Base-by-base conservation (phyloP, 2,113 vertebrate species). In the Gasterosteus aculeatus region DNA sequence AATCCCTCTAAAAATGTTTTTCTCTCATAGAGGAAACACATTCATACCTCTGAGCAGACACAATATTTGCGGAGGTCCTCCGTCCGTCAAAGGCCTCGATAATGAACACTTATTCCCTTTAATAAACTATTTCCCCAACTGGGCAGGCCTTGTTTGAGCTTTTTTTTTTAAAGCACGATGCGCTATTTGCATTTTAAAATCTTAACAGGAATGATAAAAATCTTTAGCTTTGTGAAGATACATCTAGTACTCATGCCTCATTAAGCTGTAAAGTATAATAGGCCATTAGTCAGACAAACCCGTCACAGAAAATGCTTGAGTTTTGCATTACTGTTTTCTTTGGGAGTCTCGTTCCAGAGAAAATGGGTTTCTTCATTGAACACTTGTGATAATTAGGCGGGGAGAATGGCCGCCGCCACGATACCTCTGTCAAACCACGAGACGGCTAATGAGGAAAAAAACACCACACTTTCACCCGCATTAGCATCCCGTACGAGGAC, bases 361-460 rank as follows among this genome's bases (percentile, higher is more conserved):
- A 77, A 90, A 72, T 51, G 47, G 12, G n/a, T 69, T 78, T 73
- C 69, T 79, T 79, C 81, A 75, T 41, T 69, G 54, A 66, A 41
- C 60, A 75, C 72, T 75, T 83, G 65, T 62, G 63, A 86, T 88
- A 86, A 91, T 88, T 85, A 87, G 60, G n/a, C 35, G 4, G 46
- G 75, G 57, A 81, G 81, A 88, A 83, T 80, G 84, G 84, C 83
- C 83, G 83, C 77, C 83, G 75, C 72, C 61, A 74, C 63, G 73
- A 85, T 80, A 86, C 87, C 84, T 86, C 83, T 82, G 84, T 87
- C 83, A 87, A 80, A 71, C 80, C 56, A 49, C 35, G 61, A 78
- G 58, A 60, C 68, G 54, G 73, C 83, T 92, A 90, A 91, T 87
- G 82, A 91, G 87, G 38, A 65, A 75, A 85, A 58, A 75, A 85